A percentile compares a stretch with the other conserved stretches of the same genome.
Conservation (phyloP, 30 jellyfish, hydroid and myxozoan species). For the Pseudorhiza aurosa region DNA sequence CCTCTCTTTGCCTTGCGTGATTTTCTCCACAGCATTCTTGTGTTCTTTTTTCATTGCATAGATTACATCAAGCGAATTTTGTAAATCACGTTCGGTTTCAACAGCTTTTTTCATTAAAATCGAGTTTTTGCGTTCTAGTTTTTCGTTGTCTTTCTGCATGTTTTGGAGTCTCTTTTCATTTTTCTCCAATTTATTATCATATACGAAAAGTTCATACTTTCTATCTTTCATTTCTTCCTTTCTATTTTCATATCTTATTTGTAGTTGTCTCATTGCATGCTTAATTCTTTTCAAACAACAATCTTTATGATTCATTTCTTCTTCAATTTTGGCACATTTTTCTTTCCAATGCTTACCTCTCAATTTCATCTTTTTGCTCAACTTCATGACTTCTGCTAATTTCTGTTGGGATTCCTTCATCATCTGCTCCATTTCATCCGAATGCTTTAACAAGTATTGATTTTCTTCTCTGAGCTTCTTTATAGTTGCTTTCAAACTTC, state of each 20-base stretch:
- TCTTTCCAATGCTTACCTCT: neutral
- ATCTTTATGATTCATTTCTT: neutral
- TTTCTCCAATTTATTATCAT: neutral
- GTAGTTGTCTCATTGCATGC: neutral
- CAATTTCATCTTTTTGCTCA: neutral
- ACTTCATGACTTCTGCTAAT: neutral
- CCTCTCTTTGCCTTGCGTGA: constrained; percentile 17
- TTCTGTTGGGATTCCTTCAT: constrained; percentile 3
- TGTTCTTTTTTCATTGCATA: neutral
- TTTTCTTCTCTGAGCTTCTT: constrained; percentile 22
- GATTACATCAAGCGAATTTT: constrained; percentile 1
- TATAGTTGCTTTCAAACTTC: constrained; percentile 4
- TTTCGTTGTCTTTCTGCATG: neutral
- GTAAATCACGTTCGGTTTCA: constrained; percentile 6
- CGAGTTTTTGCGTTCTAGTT: constrained; percentile 27
- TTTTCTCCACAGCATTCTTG: constrained; percentile 15
- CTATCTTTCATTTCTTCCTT: constrained; percentile 23
- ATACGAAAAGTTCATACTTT: neutral
- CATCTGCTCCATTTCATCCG: constrained; percentile 30
- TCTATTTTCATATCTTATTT: neutral
- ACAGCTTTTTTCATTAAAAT: neutral
- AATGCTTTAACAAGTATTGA: neutral
- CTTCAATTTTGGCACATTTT: constrained; percentile 7
- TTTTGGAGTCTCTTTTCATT: constrained; percentile 7
- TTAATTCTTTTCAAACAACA: neutral